Base-by-base conservation (phyloP, 23 tunicate species). In the Aplidium turbinatum region DNA sequence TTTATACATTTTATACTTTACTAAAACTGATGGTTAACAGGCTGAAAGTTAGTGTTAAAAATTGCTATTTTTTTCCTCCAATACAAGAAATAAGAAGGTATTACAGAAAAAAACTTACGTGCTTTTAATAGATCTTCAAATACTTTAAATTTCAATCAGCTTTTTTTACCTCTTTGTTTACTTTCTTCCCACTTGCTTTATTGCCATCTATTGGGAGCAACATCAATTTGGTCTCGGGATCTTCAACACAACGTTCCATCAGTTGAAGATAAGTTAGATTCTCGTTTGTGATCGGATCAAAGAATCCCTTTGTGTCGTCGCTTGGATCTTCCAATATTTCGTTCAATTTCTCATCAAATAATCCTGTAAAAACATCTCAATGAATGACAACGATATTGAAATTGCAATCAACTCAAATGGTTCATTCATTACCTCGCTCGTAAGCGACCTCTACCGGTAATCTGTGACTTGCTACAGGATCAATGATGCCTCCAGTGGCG, bases 401-500 rank as follows among this genome's bases (percentile, higher is more conserved):
- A n/a, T n/a, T n/a, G n/a, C n/a, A n/a, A n/a, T n/a, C n/a, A n/a
- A n/a, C n/a, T n/a, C n/a, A n/a, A n/a, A n/a, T n/a, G n/a, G n/a
- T n/a, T n/a, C n/a, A n/a, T n/a, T n/a, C n/a, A n/a, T 19, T 52
- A 82, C 98, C 98, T 77, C 88, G 70, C 62, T 93, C 92, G 63
- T 81, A 88, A 0, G 98, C 98, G 2, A 60, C 76, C 60, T 93
- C 94, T 1, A 93, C 88, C 30, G 98, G 98, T 35, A 93, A 31
- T 48, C 98, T 63, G 69, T 75, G 82, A 46, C 86, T 86, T 19
- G 92, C 92, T 13, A 82, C 80, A 0, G 92, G 94, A 70, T 93
- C 98, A 42, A 93, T 93, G 65, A 93, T 73, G 62, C 98, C 98
- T 55, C 98, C 98, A 52, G 98, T 93, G 65, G 98, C 98, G 61